Evolutionary conservation across 2,888 invertebrate species (phyloP).

Genomic region (Caenorhabditis angaria): DNA sequence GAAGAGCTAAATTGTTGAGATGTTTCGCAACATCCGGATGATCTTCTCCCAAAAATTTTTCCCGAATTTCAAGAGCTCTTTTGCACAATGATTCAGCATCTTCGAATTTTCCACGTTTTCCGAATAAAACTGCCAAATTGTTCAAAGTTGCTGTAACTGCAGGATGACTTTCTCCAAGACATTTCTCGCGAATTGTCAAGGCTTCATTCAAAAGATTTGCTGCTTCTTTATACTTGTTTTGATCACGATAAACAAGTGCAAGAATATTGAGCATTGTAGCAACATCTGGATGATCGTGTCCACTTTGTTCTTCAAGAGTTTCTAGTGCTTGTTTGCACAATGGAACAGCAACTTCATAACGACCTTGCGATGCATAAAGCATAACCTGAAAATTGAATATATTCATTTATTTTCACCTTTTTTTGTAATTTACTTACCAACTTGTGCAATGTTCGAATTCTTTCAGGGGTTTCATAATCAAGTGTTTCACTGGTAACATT

Average conservation of each 20-base stretch:
- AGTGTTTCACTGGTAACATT: constrained; percentile 63
- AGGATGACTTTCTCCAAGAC: constrained; percentile 96
- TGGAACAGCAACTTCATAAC: constrained; percentile 97
- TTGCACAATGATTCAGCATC: constrained; percentile 99
- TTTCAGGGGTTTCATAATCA: constrained; percentile 98
- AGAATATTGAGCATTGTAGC: constrained; percentile 99
- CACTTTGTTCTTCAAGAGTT: constrained; percentile 97
- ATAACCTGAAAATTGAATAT: constrained; percentile 76
- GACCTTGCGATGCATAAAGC: constrained; percentile 92
- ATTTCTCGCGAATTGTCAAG: constrained; percentile 92
- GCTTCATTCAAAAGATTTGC: constrained; percentile 97
- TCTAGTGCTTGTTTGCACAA: constrained; percentile 96
- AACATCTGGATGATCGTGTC: constrained; percentile 98
- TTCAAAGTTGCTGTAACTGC: constrained; percentile 98
- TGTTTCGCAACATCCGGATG: constrained; percentile 99
- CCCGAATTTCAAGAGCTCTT: constrained; percentile 94
- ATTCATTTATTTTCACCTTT: neutral
- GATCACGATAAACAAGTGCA: constrained; percentile 91
- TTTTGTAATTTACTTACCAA: constrained; percentile 78
- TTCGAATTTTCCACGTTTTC: constrained; percentile 85
- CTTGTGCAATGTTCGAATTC: constrained; percentile 95
- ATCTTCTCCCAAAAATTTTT: constrained; percentile 93
- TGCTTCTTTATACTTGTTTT: constrained; percentile 99
- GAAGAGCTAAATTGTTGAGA: constrained; percentile 93
- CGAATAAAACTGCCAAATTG: constrained; percentile 97